Evolutionary conservation across 2,797 vertebrate species (phyloP).

Genomic region (Pelobates cultripes): DNA sequence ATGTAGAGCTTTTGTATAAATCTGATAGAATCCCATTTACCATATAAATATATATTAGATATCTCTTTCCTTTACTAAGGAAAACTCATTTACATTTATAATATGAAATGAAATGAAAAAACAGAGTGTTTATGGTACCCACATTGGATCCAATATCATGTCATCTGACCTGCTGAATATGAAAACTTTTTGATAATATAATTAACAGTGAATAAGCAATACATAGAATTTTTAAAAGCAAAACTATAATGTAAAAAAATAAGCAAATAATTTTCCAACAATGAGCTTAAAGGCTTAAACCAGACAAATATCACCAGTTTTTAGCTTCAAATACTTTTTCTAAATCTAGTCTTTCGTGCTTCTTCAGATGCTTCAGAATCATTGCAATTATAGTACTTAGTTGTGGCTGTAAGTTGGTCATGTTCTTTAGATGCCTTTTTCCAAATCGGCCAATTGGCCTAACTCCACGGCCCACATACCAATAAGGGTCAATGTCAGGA

Average conservation of each 20-base stretch:
- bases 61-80: too few species aligned
- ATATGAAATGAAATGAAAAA: too few species aligned
- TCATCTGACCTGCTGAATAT: too few species aligned
- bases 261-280: slow-evolving; percentile 18
- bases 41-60: too few species aligned
- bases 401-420: slow-evolving; percentile 64
- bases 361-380: slow-evolving; percentile 74
- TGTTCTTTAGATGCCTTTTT: slow-evolving; percentile 77
- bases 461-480: slow-evolving; percentile 89
- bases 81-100: too few species aligned
- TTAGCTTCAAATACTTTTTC: slow-evolving; percentile 63
- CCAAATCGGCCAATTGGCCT: slow-evolving; percentile 89
- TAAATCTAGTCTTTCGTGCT: slow-evolving; percentile 66
- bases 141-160: too few species aligned
- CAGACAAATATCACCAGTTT: slow-evolving; percentile 68
- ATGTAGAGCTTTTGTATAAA: too few species aligned
- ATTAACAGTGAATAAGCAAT: slow-evolving; percentile 1
- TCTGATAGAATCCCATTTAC: too few species aligned
- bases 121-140: too few species aligned
- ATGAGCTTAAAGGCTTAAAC: slow-evolving; percentile 9
- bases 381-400: slow-evolving; percentile 71
- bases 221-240: slow-evolving; percentile 22
- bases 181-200: too few species aligned
- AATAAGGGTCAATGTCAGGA: slow-evolving; percentile 89
- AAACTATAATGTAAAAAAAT: slow-evolving; percentile 7